Evolutionary conservation across 1,140 invertebrate species (phyloP).

Genomic region (Diplogasteroides magnus): DNA sequence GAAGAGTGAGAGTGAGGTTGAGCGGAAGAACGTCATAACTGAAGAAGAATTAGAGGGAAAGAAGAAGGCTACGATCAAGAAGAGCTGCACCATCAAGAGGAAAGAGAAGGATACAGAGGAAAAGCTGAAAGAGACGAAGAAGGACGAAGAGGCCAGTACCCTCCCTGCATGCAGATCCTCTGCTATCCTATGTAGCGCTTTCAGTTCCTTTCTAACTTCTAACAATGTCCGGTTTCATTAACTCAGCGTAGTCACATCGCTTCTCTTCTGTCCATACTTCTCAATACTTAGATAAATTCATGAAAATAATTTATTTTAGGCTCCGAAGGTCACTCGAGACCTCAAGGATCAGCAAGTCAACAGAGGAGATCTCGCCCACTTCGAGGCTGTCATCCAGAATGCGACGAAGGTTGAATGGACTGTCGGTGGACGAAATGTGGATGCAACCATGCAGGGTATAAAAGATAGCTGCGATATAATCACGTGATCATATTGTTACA

Average conservation of each 20-base stretch:
- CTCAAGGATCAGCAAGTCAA: constrained; percentile 39
- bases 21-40: constrained; percentile 4
- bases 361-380: constrained; percentile 38
- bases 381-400: constrained; percentile 39
- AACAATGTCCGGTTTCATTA: too few relatives aligned
- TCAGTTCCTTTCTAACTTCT: too few relatives aligned
- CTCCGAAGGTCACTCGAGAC: constrained; percentile 31
- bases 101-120: constrained; percentile 7
- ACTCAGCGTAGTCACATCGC: too few relatives aligned
- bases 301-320: too few relatives aligned
- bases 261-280: too few relatives aligned
- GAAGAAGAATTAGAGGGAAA: not conserved
- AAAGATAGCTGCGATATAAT: constrained; percentile 3
- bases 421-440: constrained; percentile 23
- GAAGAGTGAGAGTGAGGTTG: too few relatives aligned
- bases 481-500: constrained; percentile 1
- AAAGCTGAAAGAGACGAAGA: constrained; percentile 6
- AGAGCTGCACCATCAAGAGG: too few relatives aligned
- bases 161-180: too few relatives aligned
- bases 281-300: too few relatives aligned
- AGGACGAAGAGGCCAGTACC: constrained; percentile 9
- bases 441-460: constrained; percentile 21
- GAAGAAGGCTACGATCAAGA: too few relatives aligned
- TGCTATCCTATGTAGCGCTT: too few relatives aligned
- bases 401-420: constrained; percentile 33